Evolutionary conservation across 1,140 invertebrate species (phyloP), one percentile per base, ranked within the genome.

Genomic region (Bombus confusus): DNA sequence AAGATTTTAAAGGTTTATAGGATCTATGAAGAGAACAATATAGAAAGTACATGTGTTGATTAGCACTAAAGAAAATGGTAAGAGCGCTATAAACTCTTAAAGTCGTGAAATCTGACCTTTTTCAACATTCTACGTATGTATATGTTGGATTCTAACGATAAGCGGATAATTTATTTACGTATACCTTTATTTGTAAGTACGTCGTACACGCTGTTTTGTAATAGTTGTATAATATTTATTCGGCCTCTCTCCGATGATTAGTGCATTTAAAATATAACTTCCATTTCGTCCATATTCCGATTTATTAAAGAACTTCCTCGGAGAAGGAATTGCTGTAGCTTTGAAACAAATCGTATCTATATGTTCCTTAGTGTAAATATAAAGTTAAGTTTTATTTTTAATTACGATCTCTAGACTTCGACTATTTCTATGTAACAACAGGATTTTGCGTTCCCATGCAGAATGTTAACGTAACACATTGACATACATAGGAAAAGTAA

Each of bases 341-440:
- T 73, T 5, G 15, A 79, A 79, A 52, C 15, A 18, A 62, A 25
- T 41, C 18, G 9, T 64, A n/a, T 52, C 77, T 47, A 69, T 66
- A 68, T 52, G 62, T 64, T 80, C 43, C 25, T 78, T 76, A 76
- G 43, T 80, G 66, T 43, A 80, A 47, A 71, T 80, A 41, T 80
- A 71, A 43, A 79, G 15, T 43, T 79, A 28, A 43, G n/a, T 47
- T 66, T 22, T 34, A 66, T 62, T 74, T 59, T 73, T 41, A 41
- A 64, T 74, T 59, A 43, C 6, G 8, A 64, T 43, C n/a, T 59
- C n/a, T 28, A 9, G 52, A 34, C 10, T 57, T 52, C 9, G 31
- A 34, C 22, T 75, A 43, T 75, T 75, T 75, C 34, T 34, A 47
- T 3, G 18, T 34, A 25, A 76, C 9, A 39, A 76, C 10, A 28